These are phyloP conservation scores for Nannoperca australis DNA, from an alignment of 2,797 vertebrate genomes.

Conservation along the genomic window DNA sequence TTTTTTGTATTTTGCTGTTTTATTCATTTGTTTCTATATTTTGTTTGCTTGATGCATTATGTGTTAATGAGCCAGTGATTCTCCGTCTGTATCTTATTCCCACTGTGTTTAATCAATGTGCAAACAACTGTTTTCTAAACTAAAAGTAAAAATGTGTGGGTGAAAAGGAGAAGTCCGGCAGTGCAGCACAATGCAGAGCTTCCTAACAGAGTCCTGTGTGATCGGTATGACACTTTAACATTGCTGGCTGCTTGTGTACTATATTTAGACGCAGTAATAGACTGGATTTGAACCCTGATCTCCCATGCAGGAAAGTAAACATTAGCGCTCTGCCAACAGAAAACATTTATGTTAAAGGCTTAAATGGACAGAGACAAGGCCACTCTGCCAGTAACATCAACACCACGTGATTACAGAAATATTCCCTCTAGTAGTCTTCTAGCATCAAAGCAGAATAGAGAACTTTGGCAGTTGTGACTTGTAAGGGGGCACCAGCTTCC, in stretches of 20 bases:
- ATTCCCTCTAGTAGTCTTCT: not conserved
- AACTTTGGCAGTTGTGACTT: not conserved
- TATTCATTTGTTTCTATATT: not conserved
- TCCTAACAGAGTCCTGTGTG: slow-evolving; percentile 53
- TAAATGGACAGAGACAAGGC: slow-evolving; percentile 35
- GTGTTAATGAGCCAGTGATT: not conserved
- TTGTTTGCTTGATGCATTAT: not conserved
- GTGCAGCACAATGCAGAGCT: slow-evolving; percentile 9
- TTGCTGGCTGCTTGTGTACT: slow-evolving; percentile 49
- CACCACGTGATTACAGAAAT: slow-evolving; percentile 6
- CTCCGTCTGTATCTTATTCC: not conserved
- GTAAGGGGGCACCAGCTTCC: no score
- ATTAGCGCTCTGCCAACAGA: slow-evolving; percentile 43
- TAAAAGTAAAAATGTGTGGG: slow-evolving; percentile 38
- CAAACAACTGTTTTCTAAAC: slow-evolving; percentile 10
- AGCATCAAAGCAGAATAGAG: not conserved
- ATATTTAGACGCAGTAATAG: slow-evolving; percentile 62
- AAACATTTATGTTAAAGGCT: slow-evolving; percentile 44
- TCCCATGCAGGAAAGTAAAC: slow-evolving; percentile 57
- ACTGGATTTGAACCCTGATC: slow-evolving; percentile 48
- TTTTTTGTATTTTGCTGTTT: not conserved
- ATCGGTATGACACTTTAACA: slow-evolving; percentile 58
- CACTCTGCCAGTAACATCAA: slow-evolving; percentile 21
- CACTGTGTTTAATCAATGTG: slow-evolving; percentile 16
- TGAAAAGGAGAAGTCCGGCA: slow-evolving; percentile 47